Base-by-base conservation (phyloP, 2,113 vertebrate species). In the Lonchura striata region DNA sequence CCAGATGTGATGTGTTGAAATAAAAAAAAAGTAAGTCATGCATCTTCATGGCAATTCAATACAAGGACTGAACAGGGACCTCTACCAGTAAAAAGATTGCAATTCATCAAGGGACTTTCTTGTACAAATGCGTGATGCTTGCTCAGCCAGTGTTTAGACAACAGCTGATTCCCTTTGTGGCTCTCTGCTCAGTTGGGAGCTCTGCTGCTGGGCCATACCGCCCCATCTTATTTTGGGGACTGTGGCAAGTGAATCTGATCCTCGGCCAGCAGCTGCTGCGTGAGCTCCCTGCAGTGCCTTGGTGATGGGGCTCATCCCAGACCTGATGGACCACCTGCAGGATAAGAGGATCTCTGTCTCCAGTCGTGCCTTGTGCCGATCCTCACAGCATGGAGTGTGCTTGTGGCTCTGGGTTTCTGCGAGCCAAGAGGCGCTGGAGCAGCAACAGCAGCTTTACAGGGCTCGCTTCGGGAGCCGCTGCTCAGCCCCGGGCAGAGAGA, bases 381-480 rank as follows among this genome's bases (percentile, higher is more conserved):
- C 33, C 39, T 37, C 19, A 16, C 50, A 46, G 23, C 47, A 22
- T 1, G 0, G 21, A 33, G 23, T 9, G 50, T 27, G 6, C 46
- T 56, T 44, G 44, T 24, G 57, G 63, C 3, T 0, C 42, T 18
- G 76, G 14, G 6, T 41, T 81, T 78, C 69, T 59, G 53, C 1
- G 1, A 49, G 37, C 16, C 86, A 31, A 12, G n/a, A 57, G 35
- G 42, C 3, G 16, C 14, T 2, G 2, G 39, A 28, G 13, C 25
- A 66, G 37, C 50, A 46, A 0, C 18, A 52, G 39, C 53, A 30
- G 52, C 28, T 69, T 33, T 18, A 12, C 7, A 3, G 42, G 23
- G 13, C 76, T 22, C 11, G 0, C 3, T 49, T 13, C 47, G 35
- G 35, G 0, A 2, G 35, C 24, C 1, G 4, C 16, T 5, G 64